These are phyloP conservation scores for Phyllotreta striolata DNA, from an alignment of 2,888 invertebrate genomes.

Conservation along the genomic window DNA sequence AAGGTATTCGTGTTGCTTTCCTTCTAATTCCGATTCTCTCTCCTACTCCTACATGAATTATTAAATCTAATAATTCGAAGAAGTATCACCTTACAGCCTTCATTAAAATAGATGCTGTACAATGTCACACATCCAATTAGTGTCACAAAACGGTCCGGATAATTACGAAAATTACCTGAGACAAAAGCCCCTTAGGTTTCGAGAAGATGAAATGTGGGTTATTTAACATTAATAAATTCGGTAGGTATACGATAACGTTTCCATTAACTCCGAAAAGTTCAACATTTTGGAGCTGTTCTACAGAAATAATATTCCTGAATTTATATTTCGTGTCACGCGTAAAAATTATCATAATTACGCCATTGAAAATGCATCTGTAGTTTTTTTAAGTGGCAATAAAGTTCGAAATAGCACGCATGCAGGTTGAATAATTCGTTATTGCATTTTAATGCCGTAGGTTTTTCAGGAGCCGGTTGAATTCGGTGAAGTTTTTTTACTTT, in stretches of 20 bases:
- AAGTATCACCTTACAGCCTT: conserved; percentile 21
- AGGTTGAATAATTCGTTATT: too few relatives aligned
- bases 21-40: neutral
- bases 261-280: conserved; percentile 1
- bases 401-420: too few relatives aligned
- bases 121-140: conserved; percentile 26
- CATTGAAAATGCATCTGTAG: too few relatives aligned
- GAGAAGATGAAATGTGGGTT: conserved; percentile 8
- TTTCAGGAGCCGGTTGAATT: too few relatives aligned
- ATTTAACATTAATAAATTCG: conserved; percentile 20
- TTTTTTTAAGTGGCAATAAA: too few relatives aligned
- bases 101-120: conserved; percentile 21
- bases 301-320: neutral
- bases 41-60: conserved; percentile 14
- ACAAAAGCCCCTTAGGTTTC: conserved; percentile 13
- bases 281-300: neutral
- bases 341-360: too few relatives aligned
- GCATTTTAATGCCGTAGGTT: too few relatives aligned
- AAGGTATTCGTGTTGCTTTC: neutral
- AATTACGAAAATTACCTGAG: conserved; percentile 25
- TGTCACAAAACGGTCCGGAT: conserved; percentile 18
- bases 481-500: too few relatives aligned
- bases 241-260: neutral
- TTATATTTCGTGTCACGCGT: neutral
- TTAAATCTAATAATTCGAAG: conserved; percentile 19